phyloP scores from a whole-genome alignment of 1,140 invertebrate genomes.

The Papilio polytes region DNA sequence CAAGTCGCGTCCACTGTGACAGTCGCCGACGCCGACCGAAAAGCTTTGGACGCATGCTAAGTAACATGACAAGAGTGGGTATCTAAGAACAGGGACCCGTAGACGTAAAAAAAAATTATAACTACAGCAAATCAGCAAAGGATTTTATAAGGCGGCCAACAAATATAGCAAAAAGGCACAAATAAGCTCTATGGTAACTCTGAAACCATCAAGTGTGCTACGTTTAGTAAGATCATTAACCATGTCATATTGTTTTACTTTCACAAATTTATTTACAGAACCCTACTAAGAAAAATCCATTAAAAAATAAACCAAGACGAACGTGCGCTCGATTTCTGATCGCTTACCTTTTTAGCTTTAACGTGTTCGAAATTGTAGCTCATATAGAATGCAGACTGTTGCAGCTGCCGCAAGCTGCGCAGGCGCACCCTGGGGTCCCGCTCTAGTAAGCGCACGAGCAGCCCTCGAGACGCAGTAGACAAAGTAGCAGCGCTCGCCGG shows the following conservation, averaged over 20 bases:
- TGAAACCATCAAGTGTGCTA: neutral
- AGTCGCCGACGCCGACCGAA: constrained; percentile 33
- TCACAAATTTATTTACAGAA: neutral
- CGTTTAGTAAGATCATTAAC: neutral
- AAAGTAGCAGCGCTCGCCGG: constrained; percentile 56
- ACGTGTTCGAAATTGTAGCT: constrained; percentile 80
- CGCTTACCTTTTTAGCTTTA: constrained; percentile 72
- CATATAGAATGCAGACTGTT: constrained; percentile 82
- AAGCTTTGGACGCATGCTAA: constrained; percentile 28
- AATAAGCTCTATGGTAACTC: no score
- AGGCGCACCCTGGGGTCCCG: constrained; percentile 70
- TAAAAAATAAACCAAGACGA: constrained; percentile 33
- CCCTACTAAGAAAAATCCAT: constrained; percentile 19
- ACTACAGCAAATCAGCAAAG: no score
- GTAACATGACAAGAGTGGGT: constrained; percentile 19
- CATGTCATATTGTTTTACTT: neutral
- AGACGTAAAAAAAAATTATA: neutral
- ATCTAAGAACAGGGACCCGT: constrained; percentile 6
- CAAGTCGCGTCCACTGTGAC: constrained; percentile 27
- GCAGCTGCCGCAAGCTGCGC: constrained; percentile 73
- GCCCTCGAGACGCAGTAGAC: constrained; percentile 62
- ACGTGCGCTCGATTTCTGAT: constrained; percentile 37
- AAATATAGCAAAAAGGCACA: no score
- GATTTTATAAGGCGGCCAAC: no score
- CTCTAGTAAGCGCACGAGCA: constrained; percentile 76